Base-by-base conservation (phyloP, 1,140 invertebrate species). In the Eriocheir sinensis region DNA sequence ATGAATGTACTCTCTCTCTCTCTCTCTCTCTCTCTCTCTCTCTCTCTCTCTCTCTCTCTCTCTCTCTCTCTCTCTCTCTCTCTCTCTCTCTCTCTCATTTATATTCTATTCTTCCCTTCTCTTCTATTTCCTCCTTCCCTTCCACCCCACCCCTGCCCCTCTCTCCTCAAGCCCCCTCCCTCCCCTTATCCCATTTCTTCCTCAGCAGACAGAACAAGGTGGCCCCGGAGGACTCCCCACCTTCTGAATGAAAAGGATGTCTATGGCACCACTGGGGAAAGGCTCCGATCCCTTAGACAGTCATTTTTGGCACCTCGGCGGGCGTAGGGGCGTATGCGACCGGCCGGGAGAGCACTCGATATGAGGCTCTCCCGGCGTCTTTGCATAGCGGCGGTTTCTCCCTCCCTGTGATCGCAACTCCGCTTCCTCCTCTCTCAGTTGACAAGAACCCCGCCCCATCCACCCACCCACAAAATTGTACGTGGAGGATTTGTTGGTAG, bases 401-500 rank as follows among this genome's bases (percentile, higher is more conserved):
- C 27, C 32, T 30, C 53, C 21, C 1, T 9, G 36, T 38, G 15
- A 30, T 27, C 89, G 38, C 90, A 81, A 30, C 90, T 21, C 36
- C 40, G 36, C 72, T 92, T 92, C 72, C 44, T 91, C 79, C 72
- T 81, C 79, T 83, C 90, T 32, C 72, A 92, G 60, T 41, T 92
- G 60, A 44, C 79, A 36, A 41, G 38, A 32, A 27, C 80, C 41
- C 81, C 79, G 4, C 81, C 91, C 81, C 91, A 85, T 86, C 80
- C 91, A 48, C 91, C 81, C 81, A 86, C 81, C 91, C 91, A 86
- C 91, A 93, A 93, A 93, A 93, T 85, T 93, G 91, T 93, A 93
- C 91, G 80, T 83, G 9, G 41, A 93, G 91, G 91, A 93, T 93
- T 93, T 93, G 91, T 93, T 34, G 91, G 79, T 93, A 83, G 80